Evolutionary conservation across 2,113 vertebrate species (phyloP), one percentile per base, ranked within the genome.

Genomic region (Hippocampus guttulatus): DNA sequence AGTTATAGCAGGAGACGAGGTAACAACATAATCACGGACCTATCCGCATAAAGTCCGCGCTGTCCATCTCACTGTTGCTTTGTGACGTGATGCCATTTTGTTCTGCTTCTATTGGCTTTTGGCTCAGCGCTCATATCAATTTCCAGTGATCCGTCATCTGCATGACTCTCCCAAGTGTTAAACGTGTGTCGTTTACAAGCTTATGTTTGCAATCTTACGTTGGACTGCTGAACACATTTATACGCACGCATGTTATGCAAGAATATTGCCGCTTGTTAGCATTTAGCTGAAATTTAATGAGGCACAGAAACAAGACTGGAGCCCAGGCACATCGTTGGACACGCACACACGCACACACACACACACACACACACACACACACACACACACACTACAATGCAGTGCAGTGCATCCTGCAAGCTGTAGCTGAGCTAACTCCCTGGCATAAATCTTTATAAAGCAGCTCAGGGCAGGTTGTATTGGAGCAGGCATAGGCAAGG

Each of bases 1-100:
- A 99, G 96, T 95, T 98, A 98, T 97, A 96, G 95, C 94, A 95
- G 97, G 93, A 96, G 97, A 96, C 94, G 97, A 99, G 97, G 97
- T 99, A 99, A 99, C 94, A 64, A 25, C 8, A 16, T 45, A n/a
- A 52, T 64, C 45, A 64, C 51, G 49, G n/a, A n/a, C 15, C 23
- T 30, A 61, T 61, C 27, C 23, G 55, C 55, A 58, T 27, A 27
- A 61, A 61, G 58, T 61, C 58, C 25, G 33, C 58, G 27, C 58
- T 60, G 38, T 64, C 62, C 20, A 43, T 64, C 40, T 43, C 21
- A n/a, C 41, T 43, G 2, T 61, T 61, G 15, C 58, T 64, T 64
- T 64, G 41, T 64, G 20, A 45, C 15, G 21, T 45, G 5, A n/a
- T 10, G 41, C n/a, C 40, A 25, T 64, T 43, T 61, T 45, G 33